Evolutionary conservation across 2,888 invertebrate genomes (phyloP), one percentile per base, ranked within the genome.

Genomic region (Agonopterix heracliana): DNA sequence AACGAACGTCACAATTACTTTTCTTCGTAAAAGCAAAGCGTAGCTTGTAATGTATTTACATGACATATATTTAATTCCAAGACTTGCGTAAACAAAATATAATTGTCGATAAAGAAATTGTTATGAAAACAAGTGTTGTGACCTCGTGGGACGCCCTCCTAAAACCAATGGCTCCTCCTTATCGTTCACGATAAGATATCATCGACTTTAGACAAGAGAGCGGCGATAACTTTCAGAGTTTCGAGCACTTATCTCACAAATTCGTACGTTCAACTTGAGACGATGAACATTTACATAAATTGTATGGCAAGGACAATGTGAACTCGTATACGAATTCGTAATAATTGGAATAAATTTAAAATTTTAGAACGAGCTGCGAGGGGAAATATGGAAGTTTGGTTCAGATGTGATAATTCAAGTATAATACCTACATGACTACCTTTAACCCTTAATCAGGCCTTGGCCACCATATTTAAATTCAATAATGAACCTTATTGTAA

Each of bases 181-280:
- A 79, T 78, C 78, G 53, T 51, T 41, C 17, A 44, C 57, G 78
- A 78, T 77, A 74, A 78, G 71, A 76, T 75, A 74, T 57, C 58
- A 47, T 53, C 56, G 68, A 69, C 72, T 72, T 71, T 69, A 78
- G 77, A 79, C 78, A 78, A 77, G 66, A 11, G n/a, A 13, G 9
- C 61, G 60, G 60, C 65, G 74, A 77, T 78, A 75, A 69, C 56
- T 64, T 67, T 56, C 59, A 64, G 59, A 58, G 64, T 70, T 68
- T 66, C 57, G 48, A 52, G 48, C 47, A 50, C 58, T 71, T 79
- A 79, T 80, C 81, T 72, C 61, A 64, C 66, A 56, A 66, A 69
- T 72, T 71, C 68, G 77, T 74, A 63, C 80, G 60, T 82, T 81
- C 79, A 81, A 81, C 81, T 78, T 72, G 60, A 60, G 68, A 71